Conservation (phyloP, 2,113 vertebrate genomes). For the Saguinus imperator region DNA sequence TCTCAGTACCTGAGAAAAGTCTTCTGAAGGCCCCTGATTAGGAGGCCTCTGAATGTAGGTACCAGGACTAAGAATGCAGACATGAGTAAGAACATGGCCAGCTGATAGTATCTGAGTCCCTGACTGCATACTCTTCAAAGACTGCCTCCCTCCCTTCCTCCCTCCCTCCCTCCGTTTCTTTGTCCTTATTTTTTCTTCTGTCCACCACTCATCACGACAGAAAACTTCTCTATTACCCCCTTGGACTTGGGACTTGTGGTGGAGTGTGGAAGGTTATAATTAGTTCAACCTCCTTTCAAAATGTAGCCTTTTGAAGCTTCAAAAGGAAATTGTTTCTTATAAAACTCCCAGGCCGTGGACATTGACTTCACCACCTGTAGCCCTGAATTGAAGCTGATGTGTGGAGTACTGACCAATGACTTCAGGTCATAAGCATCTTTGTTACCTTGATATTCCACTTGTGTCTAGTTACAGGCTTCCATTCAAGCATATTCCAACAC, state of each 20-base stretch:
- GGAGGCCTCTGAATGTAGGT: background rate
- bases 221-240: background rate
- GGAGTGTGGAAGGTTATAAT: background rate
- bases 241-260: background rate
- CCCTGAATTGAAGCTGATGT: background rate
- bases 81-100: background rate
- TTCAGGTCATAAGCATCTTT: background rate
- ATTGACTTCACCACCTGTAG: too few relatives aligned
- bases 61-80: background rate
- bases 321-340: background rate
- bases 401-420: background rate
- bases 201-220: background rate
- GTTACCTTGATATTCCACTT: too few relatives aligned
- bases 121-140: background rate
- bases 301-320: background rate
- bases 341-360: background rate
- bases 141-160: background rate
- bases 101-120: background rate
- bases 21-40: background rate
- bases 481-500: background rate
- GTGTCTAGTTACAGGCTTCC: background rate
- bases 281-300: background rate
- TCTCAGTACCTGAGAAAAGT: background rate
- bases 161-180: accelerated
- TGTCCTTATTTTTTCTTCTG: background rate